Conservation (phyloP, 2,797 vertebrate genomes). For the Scarus forsteni region DNA sequence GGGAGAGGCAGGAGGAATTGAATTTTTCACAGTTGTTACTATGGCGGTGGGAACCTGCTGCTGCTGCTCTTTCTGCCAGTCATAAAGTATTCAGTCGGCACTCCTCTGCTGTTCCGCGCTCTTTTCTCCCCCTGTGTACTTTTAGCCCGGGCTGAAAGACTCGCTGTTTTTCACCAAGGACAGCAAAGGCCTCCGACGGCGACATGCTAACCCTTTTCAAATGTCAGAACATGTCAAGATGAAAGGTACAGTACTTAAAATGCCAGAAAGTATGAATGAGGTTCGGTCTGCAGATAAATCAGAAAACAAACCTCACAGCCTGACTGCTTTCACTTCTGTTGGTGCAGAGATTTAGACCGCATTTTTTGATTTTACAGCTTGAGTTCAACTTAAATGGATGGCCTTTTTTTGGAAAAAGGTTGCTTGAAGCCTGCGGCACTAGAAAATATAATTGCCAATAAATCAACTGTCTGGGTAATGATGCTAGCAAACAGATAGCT, state of each 20-base stretch:
- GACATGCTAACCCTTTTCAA: slow-evolving; percentile 43
- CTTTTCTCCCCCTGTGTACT: slow-evolving; percentile 38
- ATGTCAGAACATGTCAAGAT: slow-evolving; percentile 25
- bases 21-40: slow-evolving; percentile 80
- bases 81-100: slow-evolving; percentile 60
- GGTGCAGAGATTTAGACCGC: too few species aligned
- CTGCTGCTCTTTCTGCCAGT: slow-evolving; percentile 66
- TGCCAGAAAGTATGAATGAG: not conserved
- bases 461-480: too few species aligned
- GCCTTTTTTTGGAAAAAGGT: too few species aligned
- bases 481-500: too few species aligned
- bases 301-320: not conserved
- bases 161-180: slow-evolving; percentile 41
- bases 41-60: slow-evolving; percentile 74
- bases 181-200: slow-evolving; percentile 33
- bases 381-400: too few species aligned
- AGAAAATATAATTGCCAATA: too few species aligned
- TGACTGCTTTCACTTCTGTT: too few species aligned
- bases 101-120: slow-evolving; percentile 49
- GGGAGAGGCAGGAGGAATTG: slow-evolving; percentile 66
- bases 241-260: slow-evolving; percentile 1
- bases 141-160: slow-evolving; percentile 40
- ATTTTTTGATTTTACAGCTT: too few species aligned
- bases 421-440: too few species aligned
- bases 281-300: not conserved